Base-by-base conservation (phyloP, 2,113 vertebrate genomes). In the Calidris pygmaea region DNA sequence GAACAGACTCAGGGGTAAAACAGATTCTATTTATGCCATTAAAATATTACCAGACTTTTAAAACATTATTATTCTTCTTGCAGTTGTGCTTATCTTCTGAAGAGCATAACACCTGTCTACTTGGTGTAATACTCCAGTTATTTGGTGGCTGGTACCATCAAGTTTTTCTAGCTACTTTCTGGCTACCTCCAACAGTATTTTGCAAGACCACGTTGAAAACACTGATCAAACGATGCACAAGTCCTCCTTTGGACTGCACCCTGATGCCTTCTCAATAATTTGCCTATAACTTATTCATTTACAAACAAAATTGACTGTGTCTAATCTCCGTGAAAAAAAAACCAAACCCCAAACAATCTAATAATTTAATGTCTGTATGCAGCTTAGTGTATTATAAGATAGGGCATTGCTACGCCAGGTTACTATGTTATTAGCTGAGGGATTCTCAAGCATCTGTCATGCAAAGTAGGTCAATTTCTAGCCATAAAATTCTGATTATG, bases 381-480 rank as follows among this genome's bases (percentile, higher is more conserved):
- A 87, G 90, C 92, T 97, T 97, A 96, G 79, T 92, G 63, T 72
- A 93, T 85, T 85, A 15, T 90, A 97, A 97, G 48, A 85, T 37
- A n/a, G 52, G 91, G 93, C 91, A 97, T 72, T 92, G 95, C 96
- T 97, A 92, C 96, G 91, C 95, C 98, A 97, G 96, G 95, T 97
- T 97, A 95, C 93, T 77, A 48, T 94, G 95, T 93, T 96, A 98
- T 98, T 98, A 97, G 85, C 91, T 95, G 89, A 97, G 85, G 83
- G 96, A 97, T 96, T 97, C 97, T 96, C 60, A 94, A 97, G 96
- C 93, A 97, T 93, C 85, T 95, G 97, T 96, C 95, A 95, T 96
- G 93, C 85, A 97, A 98, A 98, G 96, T 97, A 98, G 98, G 98
- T 98, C 97, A 98, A 73, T 97, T 98, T 96, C 95, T 82, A 97